These are phyloP conservation scores for Nebria salina DNA, from an alignment of 2,888 invertebrate species.

Conservation along the genomic window DNA sequence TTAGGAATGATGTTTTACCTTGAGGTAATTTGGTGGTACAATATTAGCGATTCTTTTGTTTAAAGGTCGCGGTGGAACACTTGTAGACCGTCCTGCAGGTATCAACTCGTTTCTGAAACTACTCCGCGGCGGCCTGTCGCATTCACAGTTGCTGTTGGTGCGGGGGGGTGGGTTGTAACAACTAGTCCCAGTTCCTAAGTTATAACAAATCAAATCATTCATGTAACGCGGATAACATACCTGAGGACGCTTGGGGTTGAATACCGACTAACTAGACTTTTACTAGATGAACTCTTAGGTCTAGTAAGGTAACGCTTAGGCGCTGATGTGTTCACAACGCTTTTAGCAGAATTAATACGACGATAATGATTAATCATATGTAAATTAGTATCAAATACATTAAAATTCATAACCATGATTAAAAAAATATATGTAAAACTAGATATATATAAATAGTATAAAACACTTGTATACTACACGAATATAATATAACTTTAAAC, in stretches of 20 bases:
- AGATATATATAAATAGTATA: conserved; percentile 6
- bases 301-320: conserved; percentile 54
- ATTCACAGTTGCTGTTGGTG: conserved; percentile 26
- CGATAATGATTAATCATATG: conserved; percentile 64
- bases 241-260: conserved; percentile 35
- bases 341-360: conserved; percentile 58
- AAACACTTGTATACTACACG: neutral
- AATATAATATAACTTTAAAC: neutral
- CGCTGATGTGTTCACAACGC: conserved; percentile 59
- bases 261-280: conserved; percentile 19
- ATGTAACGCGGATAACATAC: conserved; percentile 5
- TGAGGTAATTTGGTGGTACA: neutral
- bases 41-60: neutral
- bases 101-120: conserved; percentile 33
- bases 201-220: conserved; percentile 16
- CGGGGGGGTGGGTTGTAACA: conserved; percentile 14
- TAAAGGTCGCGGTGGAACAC: conserved; percentile 48
- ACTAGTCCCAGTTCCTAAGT: conserved; percentile 21
- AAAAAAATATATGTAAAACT: neutral
- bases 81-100: conserved; percentile 35
- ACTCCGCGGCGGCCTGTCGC: conserved; percentile 25
- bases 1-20: neutral
- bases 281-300: conserved; percentile 32
- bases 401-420: conserved; percentile 44
- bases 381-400: conserved; percentile 52